A percentile compares a stretch with the other conserved stretches of the same genome.
These are phyloP conservation scores for Mongoloraphidia duomilia DNA, from an alignment of 2,888 invertebrate genomes.

Conservation along the genomic window DNA sequence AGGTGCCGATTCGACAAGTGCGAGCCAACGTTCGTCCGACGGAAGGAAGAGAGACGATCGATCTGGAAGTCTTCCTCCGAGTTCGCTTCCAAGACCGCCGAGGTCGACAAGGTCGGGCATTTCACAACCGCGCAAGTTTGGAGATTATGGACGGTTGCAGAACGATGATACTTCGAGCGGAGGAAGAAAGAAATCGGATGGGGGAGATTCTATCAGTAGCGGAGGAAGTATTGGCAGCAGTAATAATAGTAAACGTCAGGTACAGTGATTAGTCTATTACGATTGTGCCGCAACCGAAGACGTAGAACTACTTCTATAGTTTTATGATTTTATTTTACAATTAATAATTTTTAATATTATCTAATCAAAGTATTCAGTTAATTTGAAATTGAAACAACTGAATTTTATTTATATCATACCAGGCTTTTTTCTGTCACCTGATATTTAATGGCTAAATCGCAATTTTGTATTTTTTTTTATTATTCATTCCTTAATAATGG, in stretches of 20 bases:
- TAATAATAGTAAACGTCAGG: constrained; percentile 21
- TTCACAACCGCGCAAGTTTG: constrained; percentile 31
- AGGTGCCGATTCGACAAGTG: constrained; percentile 20
- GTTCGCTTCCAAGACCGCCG: constrained; percentile 57
- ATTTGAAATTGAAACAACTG: too few species aligned
- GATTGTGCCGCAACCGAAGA: too few species aligned
- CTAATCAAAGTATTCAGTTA: too few species aligned
- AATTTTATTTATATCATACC: too few species aligned
- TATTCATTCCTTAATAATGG: too few species aligned
- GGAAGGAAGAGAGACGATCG: constrained; percentile 19
- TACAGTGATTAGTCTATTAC: too few species aligned
- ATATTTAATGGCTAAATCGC: too few species aligned
- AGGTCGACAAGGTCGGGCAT: constrained; percentile 34
- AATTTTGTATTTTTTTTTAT: too few species aligned
- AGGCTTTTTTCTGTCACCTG: too few species aligned
- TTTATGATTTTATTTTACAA: too few species aligned
- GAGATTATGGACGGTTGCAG: constrained; percentile 51
- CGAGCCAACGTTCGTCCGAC: constrained; percentile 12
- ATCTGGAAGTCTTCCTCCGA: constrained; percentile 52
- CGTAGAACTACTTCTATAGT: too few species aligned
- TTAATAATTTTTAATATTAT: too few species aligned
- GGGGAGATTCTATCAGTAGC: constrained; percentile 28
- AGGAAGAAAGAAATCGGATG: constrained; percentile 27
- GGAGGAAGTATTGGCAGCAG: constrained; percentile 26
- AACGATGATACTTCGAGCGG: constrained; percentile 15